A percentile compares a stretch with the other conserved stretches of the same genome.
Conservation (phyloP, 2,113 vertebrate genomes). For the Myanophis thanlyinensis region DNA sequence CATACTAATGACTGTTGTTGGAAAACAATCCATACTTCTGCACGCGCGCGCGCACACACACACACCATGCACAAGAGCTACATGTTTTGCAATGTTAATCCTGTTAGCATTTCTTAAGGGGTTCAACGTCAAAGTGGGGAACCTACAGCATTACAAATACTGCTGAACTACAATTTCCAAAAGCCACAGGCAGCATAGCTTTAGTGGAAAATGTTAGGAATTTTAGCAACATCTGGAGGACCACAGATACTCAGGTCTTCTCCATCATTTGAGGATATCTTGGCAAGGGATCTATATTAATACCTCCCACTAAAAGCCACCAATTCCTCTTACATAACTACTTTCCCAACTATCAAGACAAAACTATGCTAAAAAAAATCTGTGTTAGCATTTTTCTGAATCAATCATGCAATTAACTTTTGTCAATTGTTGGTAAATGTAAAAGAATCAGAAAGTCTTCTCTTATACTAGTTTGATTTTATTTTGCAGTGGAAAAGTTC, state of each 20-base stretch:
- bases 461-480: background rate
- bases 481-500: background rate
- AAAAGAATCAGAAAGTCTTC: background rate
- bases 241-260: background rate
- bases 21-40: background rate
- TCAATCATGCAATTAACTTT: background rate
- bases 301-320: background rate
- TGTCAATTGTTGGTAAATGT: background rate
- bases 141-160: background rate
- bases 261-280: background rate
- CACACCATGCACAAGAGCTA: background rate
- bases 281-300: background rate
- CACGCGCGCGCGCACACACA: fast-evolving
- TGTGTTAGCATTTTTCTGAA: background rate
- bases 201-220: background rate
- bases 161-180: background rate
- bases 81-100: background rate
- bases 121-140: background rate
- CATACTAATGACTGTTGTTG: background rate
- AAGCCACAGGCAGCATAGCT: background rate
- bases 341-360: background rate
- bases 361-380: background rate
- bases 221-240: background rate
- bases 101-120: background rate
- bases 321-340: background rate